Base-by-base conservation (phyloP, 2,113 vertebrate genomes). In the Calyptommatus sinebrachiatus region DNA sequence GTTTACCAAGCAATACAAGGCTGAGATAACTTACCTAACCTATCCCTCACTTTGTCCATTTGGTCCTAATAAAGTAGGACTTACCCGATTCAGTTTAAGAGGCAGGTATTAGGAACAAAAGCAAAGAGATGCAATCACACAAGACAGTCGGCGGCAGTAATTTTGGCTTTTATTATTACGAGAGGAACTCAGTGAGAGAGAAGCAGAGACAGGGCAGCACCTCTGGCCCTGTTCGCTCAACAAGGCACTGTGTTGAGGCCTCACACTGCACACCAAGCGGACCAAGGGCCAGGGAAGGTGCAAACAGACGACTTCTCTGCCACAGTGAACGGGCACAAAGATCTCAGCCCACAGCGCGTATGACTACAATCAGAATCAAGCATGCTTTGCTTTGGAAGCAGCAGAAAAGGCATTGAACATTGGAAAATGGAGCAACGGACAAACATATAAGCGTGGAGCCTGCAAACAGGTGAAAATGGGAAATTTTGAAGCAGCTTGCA, bases 141-240 rank as follows among this genome's bases (percentile, higher is more conserved):
- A 28, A 2, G 12, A 24, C 29, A 29, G 31, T 0, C 10, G 16
- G 2, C 31, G 35, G 41, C n/a, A 70, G 31, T 62, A 76, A 76
- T 75, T 21, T 76, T 62, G 35, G n/a, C 7, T 18, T 81, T 81
- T 81, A 81, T 81, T 81, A 31, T 68, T 31, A 61, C 66, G 22
- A 5, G 31, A 69, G 12, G 18, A 48, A 26, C 12, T 81, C 50
- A 45, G 21, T 62, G n/a, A n/a, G 35, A 48, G 24, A 48, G 24
- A 8, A 50, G 9, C 70, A 31, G 29, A 5, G 69, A 63, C 9
- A 1, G 28, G n/a, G n/a, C n/a, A 46, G 5, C 20, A 31, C 35
- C 65, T 26, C 46, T 3, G 41, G 16, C 45, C 41, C 70, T 26
- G 28, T 41, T 48, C 57, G 45, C 53, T 11, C 65, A 53, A 61